Conservation (phyloP, 2,888 invertebrate genomes). For the Imbricaverruca yamaguchii region DNA sequence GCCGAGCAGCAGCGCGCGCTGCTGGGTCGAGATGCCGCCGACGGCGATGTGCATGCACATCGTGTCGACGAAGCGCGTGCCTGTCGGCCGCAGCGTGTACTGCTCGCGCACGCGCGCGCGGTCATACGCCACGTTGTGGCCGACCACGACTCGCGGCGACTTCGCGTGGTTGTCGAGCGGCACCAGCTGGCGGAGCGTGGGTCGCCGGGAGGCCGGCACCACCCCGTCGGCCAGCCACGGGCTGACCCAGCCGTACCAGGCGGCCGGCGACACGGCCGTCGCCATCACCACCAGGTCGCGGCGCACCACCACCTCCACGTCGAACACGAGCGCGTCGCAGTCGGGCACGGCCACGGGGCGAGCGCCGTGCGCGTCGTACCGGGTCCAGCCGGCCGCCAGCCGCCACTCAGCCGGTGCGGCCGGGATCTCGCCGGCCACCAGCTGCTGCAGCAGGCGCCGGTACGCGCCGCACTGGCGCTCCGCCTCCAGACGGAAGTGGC, state of each 20-base stretch:
- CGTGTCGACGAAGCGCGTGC: conserved; percentile 82
- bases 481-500: conserved; percentile 80
- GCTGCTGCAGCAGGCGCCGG: conserved; percentile 51
- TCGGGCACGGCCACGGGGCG: conserved; percentile 62
- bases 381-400: conserved; percentile 67
- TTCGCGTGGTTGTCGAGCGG: conserved; percentile 54
- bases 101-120: conserved; percentile 84
- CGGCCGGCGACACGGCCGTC: conserved; percentile 71
- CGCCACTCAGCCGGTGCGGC: conserved; percentile 63
- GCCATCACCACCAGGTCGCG: conserved; percentile 65
- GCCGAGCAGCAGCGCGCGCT: conserved; percentile 70
- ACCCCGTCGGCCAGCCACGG: conserved; percentile 43
- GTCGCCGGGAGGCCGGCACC: conserved; percentile 16
- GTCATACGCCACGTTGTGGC: conserved; percentile 95
- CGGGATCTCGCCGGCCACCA: conserved; percentile 54
- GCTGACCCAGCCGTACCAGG: conserved; percentile 91
- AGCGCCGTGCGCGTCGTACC: conserved; percentile 53
- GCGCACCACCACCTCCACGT: conserved; percentile 65
- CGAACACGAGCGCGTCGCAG: conserved; percentile 80
- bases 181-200: conserved; percentile 58
- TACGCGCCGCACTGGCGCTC: conserved; percentile 66
- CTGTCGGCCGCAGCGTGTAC: conserved; percentile 67
- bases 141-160: conserved; percentile 58
- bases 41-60: conserved; percentile 95
- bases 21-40: conserved; percentile 89